These are phyloP conservation scores for Pyrocephalus nanus DNA, from an alignment of 2,797 vertebrate genomes.

Conservation along the genomic window DNA sequence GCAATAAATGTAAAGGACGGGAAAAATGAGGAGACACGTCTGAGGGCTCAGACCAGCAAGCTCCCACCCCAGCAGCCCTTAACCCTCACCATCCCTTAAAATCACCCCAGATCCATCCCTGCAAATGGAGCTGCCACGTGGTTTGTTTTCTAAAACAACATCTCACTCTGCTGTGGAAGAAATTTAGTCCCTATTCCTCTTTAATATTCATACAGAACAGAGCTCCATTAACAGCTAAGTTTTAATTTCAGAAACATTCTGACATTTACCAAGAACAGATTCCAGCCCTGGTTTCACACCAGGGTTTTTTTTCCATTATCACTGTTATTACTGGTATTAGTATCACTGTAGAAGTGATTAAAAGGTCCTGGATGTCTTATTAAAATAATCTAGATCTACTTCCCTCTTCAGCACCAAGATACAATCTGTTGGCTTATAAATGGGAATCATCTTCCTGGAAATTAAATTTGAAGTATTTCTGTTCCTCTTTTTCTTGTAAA, in stretches of 20 bases:
- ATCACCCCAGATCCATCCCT: not conserved
- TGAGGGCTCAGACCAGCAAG: not conserved
- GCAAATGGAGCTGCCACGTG: not conserved
- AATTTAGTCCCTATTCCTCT: slow-evolving; percentile 6
- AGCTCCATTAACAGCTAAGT: slow-evolving; percentile 20
- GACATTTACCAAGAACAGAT: slow-evolving; percentile 18
- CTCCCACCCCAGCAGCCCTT: not conserved
- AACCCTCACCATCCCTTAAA: not conserved
- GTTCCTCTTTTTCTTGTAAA: not conserved
- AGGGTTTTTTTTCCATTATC: not conserved
- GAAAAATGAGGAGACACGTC: not conserved
- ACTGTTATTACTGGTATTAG: slow-evolving; percentile 29
- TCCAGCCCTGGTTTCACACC: slow-evolving; percentile 22
- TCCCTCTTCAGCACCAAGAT: not conserved
- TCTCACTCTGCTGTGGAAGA: not conserved
- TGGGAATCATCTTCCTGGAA: not conserved
- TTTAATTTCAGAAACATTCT: slow-evolving; percentile 53
- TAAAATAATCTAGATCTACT: not conserved
- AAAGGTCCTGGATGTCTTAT: not conserved
- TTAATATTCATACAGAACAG: not conserved
- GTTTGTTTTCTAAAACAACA: slow-evolving; percentile 39
- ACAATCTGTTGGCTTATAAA: not conserved
- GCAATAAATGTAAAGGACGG: not conserved
- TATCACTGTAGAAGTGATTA: slow-evolving; percentile 29
- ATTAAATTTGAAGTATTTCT: not conserved